A percentile compares a stretch with the other conserved stretches of the same genome.
phyloP scores from a whole-genome alignment of 2,113 vertebrate species.

The Antigone vipio region DNA sequence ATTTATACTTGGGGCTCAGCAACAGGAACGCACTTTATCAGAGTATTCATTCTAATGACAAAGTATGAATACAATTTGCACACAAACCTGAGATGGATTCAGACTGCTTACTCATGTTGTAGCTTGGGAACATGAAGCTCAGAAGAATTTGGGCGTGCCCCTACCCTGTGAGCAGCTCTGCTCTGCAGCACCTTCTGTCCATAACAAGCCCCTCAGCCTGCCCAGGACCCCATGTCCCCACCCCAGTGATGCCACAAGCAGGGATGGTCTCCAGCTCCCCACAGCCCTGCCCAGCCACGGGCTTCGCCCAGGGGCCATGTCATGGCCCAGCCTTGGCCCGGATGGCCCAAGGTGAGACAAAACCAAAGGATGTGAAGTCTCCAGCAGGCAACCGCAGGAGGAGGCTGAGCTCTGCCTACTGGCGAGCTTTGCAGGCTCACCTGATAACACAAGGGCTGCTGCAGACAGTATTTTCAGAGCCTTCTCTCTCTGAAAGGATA shows the following conservation, averaged over 20 bases:
- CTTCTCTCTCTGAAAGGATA: not conserved
- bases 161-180: not conserved
- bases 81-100: not conserved
- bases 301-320: rapidly evolving
- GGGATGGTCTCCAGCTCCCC: not conserved
- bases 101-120: not conserved
- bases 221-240: not conserved
- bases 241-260: rapidly evolving
- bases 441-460: not conserved
- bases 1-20: not conserved
- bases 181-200: not conserved
- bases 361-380: not conserved
- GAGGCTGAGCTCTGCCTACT: not conserved
- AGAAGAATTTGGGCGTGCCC: not conserved
- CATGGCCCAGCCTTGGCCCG: too few relatives aligned
- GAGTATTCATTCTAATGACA: not conserved
- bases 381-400: not conserved
- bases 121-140: not conserved
- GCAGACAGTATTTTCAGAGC: not conserved
- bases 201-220: rapidly evolving
- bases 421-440: not conserved
- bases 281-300: not conserved
- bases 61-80: not conserved
- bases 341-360: not conserved
- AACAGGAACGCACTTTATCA: not conserved